Evolutionary conservation across 2,797 vertebrate species (phyloP).

Genomic region (Iguana delicatissima): DNA sequence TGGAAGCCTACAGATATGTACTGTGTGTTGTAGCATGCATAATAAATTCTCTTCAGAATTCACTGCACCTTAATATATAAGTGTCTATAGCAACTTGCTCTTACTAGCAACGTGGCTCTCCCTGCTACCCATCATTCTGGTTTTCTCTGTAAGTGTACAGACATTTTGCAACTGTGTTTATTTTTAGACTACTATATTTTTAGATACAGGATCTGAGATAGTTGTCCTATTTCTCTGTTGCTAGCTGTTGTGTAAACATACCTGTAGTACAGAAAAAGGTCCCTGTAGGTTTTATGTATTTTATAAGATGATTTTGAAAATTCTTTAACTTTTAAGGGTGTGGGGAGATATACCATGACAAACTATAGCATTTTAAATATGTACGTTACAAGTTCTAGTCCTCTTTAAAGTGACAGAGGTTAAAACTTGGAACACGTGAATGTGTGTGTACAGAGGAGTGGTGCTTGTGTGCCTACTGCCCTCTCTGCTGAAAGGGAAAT

Average conservation of each 20-base stretch:
- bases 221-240: neutral
- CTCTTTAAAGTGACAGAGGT: neutral
- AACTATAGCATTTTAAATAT: neutral
- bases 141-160: neutral
- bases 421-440: neutral
- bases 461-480: neutral
- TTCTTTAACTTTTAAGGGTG: neutral
- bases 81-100: neutral
- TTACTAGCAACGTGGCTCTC: neutral
- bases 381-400: neutral
- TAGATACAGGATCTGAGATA: neutral
- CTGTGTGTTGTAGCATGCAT: neutral
- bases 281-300: neutral
- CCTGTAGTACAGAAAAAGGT: neutral
- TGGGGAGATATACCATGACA: neutral
- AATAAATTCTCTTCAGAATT: neutral
- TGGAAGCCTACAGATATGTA: neutral
- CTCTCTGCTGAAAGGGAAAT: slow-evolving; percentile 6
- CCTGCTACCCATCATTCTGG: neutral
- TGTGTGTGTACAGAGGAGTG: neutral
- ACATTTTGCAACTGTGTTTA: neutral
- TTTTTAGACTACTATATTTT: neutral
- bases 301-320: neutral
- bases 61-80: neutral
- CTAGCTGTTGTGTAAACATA: neutral